phyloP scores from a whole-genome alignment of 2,113 vertebrate species.

The Leucosticte australis region DNA sequence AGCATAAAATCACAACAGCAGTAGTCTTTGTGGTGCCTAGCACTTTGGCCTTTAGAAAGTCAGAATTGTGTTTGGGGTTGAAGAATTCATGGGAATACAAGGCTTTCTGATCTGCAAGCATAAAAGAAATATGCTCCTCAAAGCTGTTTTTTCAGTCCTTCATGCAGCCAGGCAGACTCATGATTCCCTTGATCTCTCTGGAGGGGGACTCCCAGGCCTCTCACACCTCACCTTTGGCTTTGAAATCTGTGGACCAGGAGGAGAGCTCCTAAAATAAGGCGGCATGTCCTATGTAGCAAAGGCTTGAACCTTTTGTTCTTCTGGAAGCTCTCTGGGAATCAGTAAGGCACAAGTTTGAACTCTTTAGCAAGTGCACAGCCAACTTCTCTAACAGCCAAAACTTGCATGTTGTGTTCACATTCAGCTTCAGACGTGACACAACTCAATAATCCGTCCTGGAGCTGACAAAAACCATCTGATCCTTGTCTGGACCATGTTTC shows the following conservation, averaged over 20 bases:
- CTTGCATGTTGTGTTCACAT: neutral
- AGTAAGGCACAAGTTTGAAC: neutral
- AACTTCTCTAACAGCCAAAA: neutral
- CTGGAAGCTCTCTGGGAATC: neutral
- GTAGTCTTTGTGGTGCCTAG: neutral
- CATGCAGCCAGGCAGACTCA: neutral
- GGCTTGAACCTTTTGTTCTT: neutral
- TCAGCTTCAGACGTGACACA: neutral
- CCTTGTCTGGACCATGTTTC: slow-evolving; percentile 17
- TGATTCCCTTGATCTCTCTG: neutral
- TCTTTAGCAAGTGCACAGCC: neutral
- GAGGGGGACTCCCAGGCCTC: neutral
- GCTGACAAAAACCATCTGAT: slow-evolving; percentile 34
- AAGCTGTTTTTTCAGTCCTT: neutral
- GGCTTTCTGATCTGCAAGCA: neutral
- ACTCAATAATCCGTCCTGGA: slow-evolving; percentile 23
- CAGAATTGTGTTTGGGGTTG: neutral
- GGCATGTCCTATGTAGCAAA: neutral
- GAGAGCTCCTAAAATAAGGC: neutral
- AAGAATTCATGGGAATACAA: neutral
- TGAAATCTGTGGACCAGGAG: neutral
- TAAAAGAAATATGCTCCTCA: neutral
- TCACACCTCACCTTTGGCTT: neutral
- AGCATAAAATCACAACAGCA: neutral
- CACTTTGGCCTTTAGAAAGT: neutral